These are phyloP conservation scores for Gisinianus flammeolus DNA, from an alignment of 2,888 invertebrate genomes.

Conservation along the genomic window DNA sequence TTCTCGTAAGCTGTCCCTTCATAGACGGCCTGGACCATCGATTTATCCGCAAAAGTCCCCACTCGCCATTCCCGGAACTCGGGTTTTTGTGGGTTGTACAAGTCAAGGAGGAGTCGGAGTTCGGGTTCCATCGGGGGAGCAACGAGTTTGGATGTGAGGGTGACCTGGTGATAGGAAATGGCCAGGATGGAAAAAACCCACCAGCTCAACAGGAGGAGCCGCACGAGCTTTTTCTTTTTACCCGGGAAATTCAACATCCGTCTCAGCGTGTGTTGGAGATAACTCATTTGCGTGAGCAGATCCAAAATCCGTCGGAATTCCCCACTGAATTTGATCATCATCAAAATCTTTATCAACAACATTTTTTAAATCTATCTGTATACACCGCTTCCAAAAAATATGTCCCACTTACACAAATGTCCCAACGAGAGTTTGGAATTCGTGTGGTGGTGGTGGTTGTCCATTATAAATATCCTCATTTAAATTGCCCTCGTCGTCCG, in stretches of 20 bases:
- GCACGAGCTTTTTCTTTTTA: neutral
- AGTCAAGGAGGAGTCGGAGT: neutral
- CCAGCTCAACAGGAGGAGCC: constrained; percentile 3
- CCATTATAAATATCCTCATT: too few species aligned
- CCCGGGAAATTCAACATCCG: neutral
- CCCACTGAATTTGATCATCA: too few species aligned
- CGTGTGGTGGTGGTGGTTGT: too few species aligned
- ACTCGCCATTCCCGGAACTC: neutral
- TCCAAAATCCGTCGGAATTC: neutral
- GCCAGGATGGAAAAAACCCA: constrained; percentile 1
- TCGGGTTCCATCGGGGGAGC: neutral
- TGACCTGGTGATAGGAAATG: constrained; percentile 8
- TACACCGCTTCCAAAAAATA: neutral
- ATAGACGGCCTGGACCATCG: neutral
- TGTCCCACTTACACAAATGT: neutral
- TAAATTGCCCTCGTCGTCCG: too few species aligned
- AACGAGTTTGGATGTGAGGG: constrained; percentile 7
- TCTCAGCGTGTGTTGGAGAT: neutral
- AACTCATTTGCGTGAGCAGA: neutral
- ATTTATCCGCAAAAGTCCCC: neutral
- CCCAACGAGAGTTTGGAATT: too few species aligned
- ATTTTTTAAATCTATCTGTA: neutral
- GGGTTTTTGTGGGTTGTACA: neutral
- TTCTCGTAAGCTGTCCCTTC: neutral
- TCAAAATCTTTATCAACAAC: too few species aligned